Evolutionary conservation across 2,888 invertebrate species (phyloP).

Genomic region (Notodonta dromedarius): DNA sequence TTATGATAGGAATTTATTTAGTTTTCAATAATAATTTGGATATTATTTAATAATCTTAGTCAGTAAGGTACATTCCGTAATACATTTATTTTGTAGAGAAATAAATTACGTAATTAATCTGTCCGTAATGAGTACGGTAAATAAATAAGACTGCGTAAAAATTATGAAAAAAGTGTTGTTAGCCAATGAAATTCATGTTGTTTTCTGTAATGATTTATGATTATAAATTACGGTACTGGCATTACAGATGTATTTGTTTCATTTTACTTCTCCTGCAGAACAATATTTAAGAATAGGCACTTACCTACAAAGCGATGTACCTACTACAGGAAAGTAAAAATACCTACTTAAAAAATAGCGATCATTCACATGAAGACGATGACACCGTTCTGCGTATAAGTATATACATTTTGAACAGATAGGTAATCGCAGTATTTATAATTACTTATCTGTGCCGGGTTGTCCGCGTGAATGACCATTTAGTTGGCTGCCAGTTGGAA

Average conservation of each 20-base stretch:
- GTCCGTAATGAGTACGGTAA: constrained; percentile 49
- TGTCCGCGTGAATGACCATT: too few species aligned
- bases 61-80: constrained; percentile 46
- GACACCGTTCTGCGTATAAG: too few species aligned
- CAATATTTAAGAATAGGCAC: background rate
- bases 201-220: constrained; percentile 42
- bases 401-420: too few species aligned
- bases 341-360: too few species aligned
- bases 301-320: too few species aligned
- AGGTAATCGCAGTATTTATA: too few species aligned
- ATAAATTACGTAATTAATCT: constrained; percentile 43
- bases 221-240: constrained; percentile 47
- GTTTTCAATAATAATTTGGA: constrained; percentile 30
- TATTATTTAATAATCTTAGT: constrained; percentile 34
- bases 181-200: constrained; percentile 34
- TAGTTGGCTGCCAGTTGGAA: too few species aligned
- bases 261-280: constrained; percentile 9
- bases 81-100: constrained; percentile 39
- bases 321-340: too few species aligned
- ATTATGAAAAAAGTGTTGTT: constrained; percentile 46
- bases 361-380: too few species aligned
- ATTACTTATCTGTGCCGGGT: too few species aligned
- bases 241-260: constrained; percentile 35
- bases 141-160: constrained; percentile 66
- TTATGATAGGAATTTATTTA: constrained; percentile 16